Percentiles rank a stretch among this genome's conserved stretches.
These are phyloP conservation scores for Galerucella pusilla DNA, from an alignment of 2,888 invertebrate species.

Conservation along the genomic window DNA sequence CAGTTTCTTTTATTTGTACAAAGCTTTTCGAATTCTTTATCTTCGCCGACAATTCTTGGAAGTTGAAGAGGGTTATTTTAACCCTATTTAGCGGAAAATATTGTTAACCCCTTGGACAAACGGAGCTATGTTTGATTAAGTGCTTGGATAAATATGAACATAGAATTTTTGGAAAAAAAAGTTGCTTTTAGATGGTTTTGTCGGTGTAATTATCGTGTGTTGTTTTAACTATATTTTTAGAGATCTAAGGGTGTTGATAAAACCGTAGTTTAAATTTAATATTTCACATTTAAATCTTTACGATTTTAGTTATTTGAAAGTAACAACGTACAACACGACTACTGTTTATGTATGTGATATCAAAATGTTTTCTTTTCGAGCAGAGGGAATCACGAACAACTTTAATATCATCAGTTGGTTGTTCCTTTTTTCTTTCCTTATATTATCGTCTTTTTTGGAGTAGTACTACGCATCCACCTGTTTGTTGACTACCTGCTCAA, in stretches of 20 bases:
- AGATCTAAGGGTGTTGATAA: neutral
- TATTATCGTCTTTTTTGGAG: slow-evolving; percentile 5
- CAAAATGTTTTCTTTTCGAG: too few species aligned
- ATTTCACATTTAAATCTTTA: too few species aligned
- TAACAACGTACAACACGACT: too few species aligned
- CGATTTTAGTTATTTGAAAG: too few species aligned
- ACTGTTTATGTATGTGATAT: too few species aligned
- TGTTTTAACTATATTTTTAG: too few species aligned
- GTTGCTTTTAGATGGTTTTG: slow-evolving; percentile 1
- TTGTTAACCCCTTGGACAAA: slow-evolving; percentile 11
- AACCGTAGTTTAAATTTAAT: too few species aligned
- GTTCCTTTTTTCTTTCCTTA: slow-evolving; percentile 8
- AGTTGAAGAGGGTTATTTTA: slow-evolving; percentile 23
- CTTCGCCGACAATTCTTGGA: slow-evolving; percentile 12
- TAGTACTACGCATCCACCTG: slow-evolving; percentile 34
- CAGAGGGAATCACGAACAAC: neutral
- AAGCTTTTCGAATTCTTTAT: slow-evolving; percentile 10
- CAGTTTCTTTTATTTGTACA: slow-evolving; percentile 22
- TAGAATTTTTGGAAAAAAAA: neutral
- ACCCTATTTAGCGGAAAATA: slow-evolving; percentile 22
- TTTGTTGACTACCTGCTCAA: slow-evolving; percentile 36
- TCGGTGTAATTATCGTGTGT: neutral
- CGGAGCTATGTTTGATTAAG: slow-evolving; percentile 5
- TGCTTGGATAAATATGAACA: slow-evolving; percentile 3
- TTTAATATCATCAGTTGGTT: slow-evolving; percentile 7